Percentiles rank a stretch among this genome's conserved stretches.
Evolutionary conservation across 2,113 vertebrate species (phyloP).

Genomic region (Amia ocellicauda): DNA sequence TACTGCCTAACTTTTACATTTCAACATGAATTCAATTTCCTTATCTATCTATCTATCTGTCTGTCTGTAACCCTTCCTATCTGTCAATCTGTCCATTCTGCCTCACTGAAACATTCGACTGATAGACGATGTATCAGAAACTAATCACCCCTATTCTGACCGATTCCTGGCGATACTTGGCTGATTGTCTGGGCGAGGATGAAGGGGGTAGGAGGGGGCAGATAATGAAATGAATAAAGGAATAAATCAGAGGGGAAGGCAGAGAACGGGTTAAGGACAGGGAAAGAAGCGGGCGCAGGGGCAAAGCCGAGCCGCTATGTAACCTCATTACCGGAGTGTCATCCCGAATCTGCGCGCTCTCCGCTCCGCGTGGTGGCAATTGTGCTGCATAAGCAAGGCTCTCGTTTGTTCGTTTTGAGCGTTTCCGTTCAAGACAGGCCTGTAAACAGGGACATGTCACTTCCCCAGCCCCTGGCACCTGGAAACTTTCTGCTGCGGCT

Average conservation of each 20-base stretch:
- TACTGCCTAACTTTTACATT: too few species aligned
- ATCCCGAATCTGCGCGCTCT: slow-evolving; percentile 79
- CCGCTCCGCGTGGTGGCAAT: slow-evolving; percentile 77
- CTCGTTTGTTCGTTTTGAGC: slow-evolving; percentile 72
- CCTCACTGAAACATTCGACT: too few species aligned
- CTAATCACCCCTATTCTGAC: slow-evolving; percentile 20
- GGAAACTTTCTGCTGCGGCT: slow-evolving; percentile 41
- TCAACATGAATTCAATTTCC: too few species aligned
- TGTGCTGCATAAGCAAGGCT: slow-evolving; percentile 75
- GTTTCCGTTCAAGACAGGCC: slow-evolving; percentile 69
- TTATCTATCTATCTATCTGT: too few species aligned
- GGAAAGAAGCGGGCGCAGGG: slow-evolving; percentile 47
- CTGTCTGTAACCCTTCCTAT: too few species aligned
- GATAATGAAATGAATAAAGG: slow-evolving; percentile 46
- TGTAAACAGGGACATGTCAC: slow-evolving; percentile 61
- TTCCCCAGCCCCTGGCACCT: slow-evolving; percentile 42
- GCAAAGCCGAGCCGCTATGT: slow-evolving; percentile 71
- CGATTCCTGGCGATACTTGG: slow-evolving; percentile 39
- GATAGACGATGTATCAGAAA: too few species aligned
- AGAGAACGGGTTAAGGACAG: slow-evolving; percentile 12
- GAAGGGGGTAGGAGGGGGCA: slow-evolving; percentile 17
- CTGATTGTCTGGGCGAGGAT: slow-evolving; percentile 35
- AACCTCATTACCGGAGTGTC: slow-evolving; percentile 78
- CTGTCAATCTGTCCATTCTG: too few species aligned
- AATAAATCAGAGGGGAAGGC: neutral